phyloP scores from a whole-genome alignment of 1,140 invertebrate genomes.

The Battus philenor region DNA sequence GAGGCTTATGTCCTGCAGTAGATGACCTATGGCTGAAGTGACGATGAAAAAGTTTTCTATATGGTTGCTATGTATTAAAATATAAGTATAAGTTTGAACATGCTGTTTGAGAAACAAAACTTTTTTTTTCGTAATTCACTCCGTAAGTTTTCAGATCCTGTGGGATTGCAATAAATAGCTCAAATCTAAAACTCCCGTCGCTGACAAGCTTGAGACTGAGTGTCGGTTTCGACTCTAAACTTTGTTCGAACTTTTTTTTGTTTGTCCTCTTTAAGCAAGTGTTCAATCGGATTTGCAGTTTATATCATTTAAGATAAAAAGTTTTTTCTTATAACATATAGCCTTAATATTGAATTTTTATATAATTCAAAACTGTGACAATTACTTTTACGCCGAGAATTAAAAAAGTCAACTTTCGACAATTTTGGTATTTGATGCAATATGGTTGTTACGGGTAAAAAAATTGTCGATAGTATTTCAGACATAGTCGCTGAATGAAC shows the following conservation, averaged over 20 bases:
- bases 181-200: constrained; percentile 64
- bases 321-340: no score
- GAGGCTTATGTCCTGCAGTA: no score
- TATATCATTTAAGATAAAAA: no score
- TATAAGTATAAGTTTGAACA: no score
- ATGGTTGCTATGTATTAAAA: no score
- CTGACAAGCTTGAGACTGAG: constrained; percentile 59
- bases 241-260: constrained; percentile 30
- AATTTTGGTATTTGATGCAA: background rate
- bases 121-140: constrained; percentile 51
- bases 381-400: background rate
- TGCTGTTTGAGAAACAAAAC: constrained; percentile 30
- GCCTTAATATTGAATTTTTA: background rate
- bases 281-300: constrained; percentile 11
- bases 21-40: no score
- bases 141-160: constrained; percentile 60
- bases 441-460: background rate
- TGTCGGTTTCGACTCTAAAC: constrained; percentile 27
- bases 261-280: constrained; percentile 28
- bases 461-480: no score
- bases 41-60: no score
- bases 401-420: background rate
- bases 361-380: background rate
- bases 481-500: no score
- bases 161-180: constrained; percentile 67